phyloP scores from a whole-genome alignment of 37 sponge, comb jelly and placozoan species.

The Chondrilla cf. caribensis region DNA sequence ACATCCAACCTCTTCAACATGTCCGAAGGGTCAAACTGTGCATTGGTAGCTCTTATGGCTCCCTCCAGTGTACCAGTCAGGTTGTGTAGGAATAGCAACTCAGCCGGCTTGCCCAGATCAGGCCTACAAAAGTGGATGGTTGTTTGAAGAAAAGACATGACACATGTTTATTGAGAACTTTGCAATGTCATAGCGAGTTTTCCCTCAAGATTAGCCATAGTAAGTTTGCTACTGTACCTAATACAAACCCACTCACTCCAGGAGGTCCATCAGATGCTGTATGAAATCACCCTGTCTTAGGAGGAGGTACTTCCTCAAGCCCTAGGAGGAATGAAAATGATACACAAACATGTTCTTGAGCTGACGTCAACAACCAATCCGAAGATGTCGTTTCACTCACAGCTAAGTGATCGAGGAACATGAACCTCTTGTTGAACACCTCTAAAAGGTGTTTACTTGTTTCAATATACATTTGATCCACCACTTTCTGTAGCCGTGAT shows the following conservation, averaged over 20 bases:
- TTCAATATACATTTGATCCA: slow-evolving; percentile 72
- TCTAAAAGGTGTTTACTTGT: slow-evolving; percentile 87
- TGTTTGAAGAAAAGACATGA: too few relatives aligned
- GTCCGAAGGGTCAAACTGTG: slow-evolving; percentile 88
- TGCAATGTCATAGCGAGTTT: too few relatives aligned
- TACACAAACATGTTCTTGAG: too few relatives aligned
- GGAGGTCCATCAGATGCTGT: slow-evolving; percentile 93
- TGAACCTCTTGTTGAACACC: slow-evolving; percentile 82
- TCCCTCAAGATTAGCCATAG: too few relatives aligned
- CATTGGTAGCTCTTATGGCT: slow-evolving; percentile 95
- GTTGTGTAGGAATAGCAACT: slow-evolving; percentile 79
- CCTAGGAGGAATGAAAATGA: slow-evolving; percentile 34
- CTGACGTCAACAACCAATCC: too few relatives aligned
- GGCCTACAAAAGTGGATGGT: slow-evolving; percentile 34
- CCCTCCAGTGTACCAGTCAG: slow-evolving; percentile 82
- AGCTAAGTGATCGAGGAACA: slow-evolving; percentile 84
- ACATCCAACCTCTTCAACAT: slow-evolving; percentile 90
- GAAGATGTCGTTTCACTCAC: slow-evolving; percentile 16
- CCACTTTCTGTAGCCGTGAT: slow-evolving; percentile 45
- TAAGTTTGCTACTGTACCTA: too few relatives aligned
- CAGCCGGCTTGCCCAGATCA: slow-evolving; percentile 77
- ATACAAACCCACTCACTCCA: slow-evolving; percentile 51
- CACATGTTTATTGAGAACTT: too few relatives aligned
- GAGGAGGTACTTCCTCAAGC: slow-evolving; percentile 88
- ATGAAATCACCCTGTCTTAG: slow-evolving; percentile 99